Evolutionary conservation across 1,140 invertebrate species (phyloP).

Genomic region (Drosophila nikananu): DNA sequence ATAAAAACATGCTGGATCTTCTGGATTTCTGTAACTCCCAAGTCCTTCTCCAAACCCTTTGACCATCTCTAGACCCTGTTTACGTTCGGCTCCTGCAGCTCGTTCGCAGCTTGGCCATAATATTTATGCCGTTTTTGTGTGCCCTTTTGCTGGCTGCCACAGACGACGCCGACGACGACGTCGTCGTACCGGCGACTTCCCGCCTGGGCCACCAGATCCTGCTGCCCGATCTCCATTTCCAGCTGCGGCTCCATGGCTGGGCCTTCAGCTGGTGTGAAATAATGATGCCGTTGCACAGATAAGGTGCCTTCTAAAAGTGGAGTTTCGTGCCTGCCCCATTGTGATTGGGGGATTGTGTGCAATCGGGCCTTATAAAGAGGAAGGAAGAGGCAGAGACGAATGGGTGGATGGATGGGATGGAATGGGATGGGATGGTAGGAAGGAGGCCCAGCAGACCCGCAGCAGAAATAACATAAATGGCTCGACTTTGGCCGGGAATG

Average conservation of each 20-base stretch:
- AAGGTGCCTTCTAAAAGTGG: constrained; percentile 79
- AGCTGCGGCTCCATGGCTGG: constrained; percentile 21
- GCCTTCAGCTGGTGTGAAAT: constrained; percentile 77
- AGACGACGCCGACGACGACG: constrained; percentile 32
- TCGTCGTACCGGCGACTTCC: constrained; percentile 5
- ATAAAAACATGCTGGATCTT: background rate
- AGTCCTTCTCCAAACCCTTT: background rate
- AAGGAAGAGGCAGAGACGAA: constrained; percentile 9
- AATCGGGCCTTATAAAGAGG: constrained; percentile 58
- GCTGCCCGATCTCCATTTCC: constrained; percentile 25
- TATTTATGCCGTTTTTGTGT: constrained; percentile 79
- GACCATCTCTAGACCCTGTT: constrained; percentile 47
- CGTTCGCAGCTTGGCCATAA: constrained; percentile 72
- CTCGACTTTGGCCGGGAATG: constrained; percentile 48
- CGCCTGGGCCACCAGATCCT: constrained; percentile 7
- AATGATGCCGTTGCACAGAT: constrained; percentile 81
- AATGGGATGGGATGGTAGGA: too few relatives aligned
- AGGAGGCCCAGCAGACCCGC: constrained; percentile 20
- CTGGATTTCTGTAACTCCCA: too few relatives aligned
- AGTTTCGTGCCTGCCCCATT: constrained; percentile 78
- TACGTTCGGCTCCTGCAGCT: constrained; percentile 38
- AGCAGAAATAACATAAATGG: constrained; percentile 54
- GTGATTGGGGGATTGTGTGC: constrained; percentile 59
- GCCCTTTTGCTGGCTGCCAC: constrained; percentile 64
- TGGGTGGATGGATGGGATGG: background rate